A percentile compares a stretch with the other conserved stretches of the same genome.
Evolutionary conservation across 2,797 vertebrate species (phyloP).

Genomic region (Mycteria americana): DNA sequence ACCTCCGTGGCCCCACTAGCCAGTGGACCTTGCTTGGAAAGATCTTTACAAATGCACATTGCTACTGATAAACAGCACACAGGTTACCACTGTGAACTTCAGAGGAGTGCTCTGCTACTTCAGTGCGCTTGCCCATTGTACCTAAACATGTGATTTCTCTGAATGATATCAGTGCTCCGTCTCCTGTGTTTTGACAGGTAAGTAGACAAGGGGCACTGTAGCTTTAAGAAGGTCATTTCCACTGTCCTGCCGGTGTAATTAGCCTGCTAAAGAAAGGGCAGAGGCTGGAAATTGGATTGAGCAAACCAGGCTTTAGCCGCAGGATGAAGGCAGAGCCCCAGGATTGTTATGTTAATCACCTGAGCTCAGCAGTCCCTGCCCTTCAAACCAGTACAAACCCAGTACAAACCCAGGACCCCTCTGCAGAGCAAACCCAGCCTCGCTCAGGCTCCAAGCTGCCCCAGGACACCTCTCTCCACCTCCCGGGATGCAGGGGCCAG

Average conservation of each 20-base stretch:
- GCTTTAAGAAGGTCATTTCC: conserved; percentile 78
- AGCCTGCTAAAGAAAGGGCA: conserved; percentile 80
- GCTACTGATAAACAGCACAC: not conserved
- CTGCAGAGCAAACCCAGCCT: not conserved
- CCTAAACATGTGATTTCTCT: not conserved
- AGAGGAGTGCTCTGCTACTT: not conserved
- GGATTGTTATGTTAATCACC: conserved; percentile 83
- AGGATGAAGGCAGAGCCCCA: conserved; percentile 72
- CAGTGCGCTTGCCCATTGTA: not conserved
- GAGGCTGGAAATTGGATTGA: conserved; percentile 80
- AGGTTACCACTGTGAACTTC: not conserved
- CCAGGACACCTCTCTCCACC: not conserved
- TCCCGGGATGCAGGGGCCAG: not conserved
- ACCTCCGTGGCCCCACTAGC: not conserved
- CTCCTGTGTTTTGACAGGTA: conserved; percentile 43
- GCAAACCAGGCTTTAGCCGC: conserved; percentile 75
- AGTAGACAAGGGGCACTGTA: conserved; percentile 43
- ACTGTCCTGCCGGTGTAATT: conserved; percentile 73
- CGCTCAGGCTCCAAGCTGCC: not conserved
- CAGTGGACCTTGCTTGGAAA: not conserved
- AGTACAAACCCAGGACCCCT: not conserved
- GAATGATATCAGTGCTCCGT: not conserved
- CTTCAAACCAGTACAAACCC: conserved; percentile 70
- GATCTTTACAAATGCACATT: not conserved
- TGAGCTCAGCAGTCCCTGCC: conserved; percentile 77